phyloP scores from a whole-genome alignment of 1,140 invertebrate genomes.

The Drosophila nigrodunni region DNA sequence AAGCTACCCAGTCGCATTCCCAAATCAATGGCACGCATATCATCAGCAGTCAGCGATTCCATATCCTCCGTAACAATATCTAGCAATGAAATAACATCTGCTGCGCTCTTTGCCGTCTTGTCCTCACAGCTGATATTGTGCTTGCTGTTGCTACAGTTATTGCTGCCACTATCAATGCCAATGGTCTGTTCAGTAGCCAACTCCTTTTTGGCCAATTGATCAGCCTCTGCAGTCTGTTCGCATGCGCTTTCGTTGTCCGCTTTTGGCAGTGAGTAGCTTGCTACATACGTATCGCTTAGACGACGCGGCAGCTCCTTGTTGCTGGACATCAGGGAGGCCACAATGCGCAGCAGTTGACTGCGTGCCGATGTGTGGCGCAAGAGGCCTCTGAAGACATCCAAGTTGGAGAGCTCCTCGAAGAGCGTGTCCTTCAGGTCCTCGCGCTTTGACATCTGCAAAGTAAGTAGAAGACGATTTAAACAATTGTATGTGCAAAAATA shows the following conservation, averaged over 20 bases:
- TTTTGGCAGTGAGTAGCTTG: slow-evolving; percentile 16
- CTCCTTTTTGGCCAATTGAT: neutral
- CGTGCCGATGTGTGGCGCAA: slow-evolving; percentile 90
- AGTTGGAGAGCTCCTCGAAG: slow-evolving; percentile 88
- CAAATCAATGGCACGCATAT: slow-evolving; percentile 85
- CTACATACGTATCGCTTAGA: slow-evolving; percentile 56
- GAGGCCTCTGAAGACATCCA: slow-evolving; percentile 90
- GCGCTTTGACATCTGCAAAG: slow-evolving; percentile 87
- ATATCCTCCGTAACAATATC: too few relatives aligned
- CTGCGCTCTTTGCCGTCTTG: neutral
- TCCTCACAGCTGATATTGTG: neutral
- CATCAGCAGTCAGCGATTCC: slow-evolving; percentile 18
- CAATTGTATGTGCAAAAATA: neutral
- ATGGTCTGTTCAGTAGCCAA: neutral
- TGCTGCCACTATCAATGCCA: neutral
- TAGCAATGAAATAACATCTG: neutral
- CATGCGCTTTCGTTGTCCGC: neutral
- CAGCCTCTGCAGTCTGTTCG: neutral
- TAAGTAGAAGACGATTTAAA: neutral
- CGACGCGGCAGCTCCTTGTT: slow-evolving; percentile 62
- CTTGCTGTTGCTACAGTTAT: neutral
- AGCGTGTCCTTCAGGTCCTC: slow-evolving; percentile 87
- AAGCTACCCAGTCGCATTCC: slow-evolving; percentile 90
- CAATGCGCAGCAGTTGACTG: slow-evolving; percentile 88
- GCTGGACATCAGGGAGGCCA: slow-evolving; percentile 86